Base-by-base conservation (phyloP, 1,140 invertebrate genomes). In the Zaprionus davidi region DNA sequence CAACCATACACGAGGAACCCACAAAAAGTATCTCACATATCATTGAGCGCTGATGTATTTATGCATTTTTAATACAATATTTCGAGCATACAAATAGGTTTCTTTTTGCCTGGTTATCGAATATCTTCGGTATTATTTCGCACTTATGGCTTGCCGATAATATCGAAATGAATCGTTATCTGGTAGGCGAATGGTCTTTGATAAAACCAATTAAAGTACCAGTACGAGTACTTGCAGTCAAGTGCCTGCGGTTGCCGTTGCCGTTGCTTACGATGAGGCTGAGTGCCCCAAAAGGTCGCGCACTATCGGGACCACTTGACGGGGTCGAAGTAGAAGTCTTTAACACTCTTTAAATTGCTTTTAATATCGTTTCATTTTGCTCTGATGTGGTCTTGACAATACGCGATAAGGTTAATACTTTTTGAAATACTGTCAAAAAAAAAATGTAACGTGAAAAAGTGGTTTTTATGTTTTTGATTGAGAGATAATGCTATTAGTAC, bases 61-160 rank as follows among this genome's bases (percentile, higher is more conserved):
- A 87, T 87, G 84, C 71, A 81, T 84, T 88, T 87, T 87, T 87
- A 87, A 87, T 87, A 88, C 81, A 87, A 87, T 87, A 88, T 88
- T 90, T 76, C 62, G 57, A 60, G 56, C 53, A 66, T 79, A 69
- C 65, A 74, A 75, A 80, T 75, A 72, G 68, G 41, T 57, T 36
- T 36, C 41, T 31, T 53, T 71, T 58, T 13, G 44, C 34, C 55
- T 62, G 60, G 70, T 83, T 80, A 87, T 76, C 49, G 49, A 71
- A 78, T 71, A 71, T 57, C 41, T 38, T 55, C 7, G 44, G 71
- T 68, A 70, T 68, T 41, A 76, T 78, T 88, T 81, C 74, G 64
- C 56, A 82, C 76, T 71, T 81, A 56, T 56, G 38, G 36, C 49
- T 36, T 28, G 31, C n/a, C 31, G 59, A 68, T 60, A 38, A 68